Conservation (phyloP, 2,113 vertebrate genomes). For the Leptosomus discolor region DNA sequence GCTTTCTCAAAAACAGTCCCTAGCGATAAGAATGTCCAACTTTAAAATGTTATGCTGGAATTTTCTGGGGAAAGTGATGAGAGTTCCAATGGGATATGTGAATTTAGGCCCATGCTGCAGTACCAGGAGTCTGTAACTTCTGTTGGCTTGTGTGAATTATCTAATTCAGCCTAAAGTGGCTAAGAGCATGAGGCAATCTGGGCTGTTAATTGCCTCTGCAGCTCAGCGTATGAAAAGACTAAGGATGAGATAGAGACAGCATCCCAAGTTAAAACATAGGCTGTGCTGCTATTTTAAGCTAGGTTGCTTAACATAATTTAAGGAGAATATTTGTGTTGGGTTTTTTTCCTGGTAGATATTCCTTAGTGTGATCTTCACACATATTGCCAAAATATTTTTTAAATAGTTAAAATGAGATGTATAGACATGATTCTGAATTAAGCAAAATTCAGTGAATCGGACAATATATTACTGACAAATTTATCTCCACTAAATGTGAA, state of each 20-base stretch:
- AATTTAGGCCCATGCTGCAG: background rate
- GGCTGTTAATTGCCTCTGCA: background rate
- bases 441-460: background rate
- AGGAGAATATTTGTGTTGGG: background rate
- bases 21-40: background rate
- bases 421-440: background rate
- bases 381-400: background rate
- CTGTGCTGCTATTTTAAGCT: background rate
- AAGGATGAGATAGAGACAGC: background rate
- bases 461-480: background rate
- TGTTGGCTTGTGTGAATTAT: background rate
- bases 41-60: background rate
- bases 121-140: background rate
- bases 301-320: background rate
- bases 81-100: background rate
- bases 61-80: background rate
- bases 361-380: fast-evolving
- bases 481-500: background rate
- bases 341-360: background rate
- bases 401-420: background rate
- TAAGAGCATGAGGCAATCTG: background rate
- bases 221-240: background rate
- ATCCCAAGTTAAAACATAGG: background rate
- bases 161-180: background rate
- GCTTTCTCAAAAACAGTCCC: background rate